Base-by-base conservation (phyloP, 2,797 vertebrate species). In the Periophthalmus magnuspinnatus region DNA sequence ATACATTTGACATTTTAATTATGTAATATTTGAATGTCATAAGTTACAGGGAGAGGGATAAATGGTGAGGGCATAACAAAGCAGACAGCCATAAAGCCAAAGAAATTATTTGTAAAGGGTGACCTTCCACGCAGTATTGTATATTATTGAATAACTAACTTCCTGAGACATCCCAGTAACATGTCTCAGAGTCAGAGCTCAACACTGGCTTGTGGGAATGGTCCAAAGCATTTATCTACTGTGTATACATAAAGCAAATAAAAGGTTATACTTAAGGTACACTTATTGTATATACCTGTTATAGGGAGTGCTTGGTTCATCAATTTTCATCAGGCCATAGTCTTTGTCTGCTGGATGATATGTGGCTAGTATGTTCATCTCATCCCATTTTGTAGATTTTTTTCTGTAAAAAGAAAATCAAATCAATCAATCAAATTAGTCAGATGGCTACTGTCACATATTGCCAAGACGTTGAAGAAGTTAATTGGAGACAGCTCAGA, bases 331-430 rank as follows among this genome's bases (percentile, higher is more conserved):
- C 84, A 98, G 86, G 54, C 97, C 97, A 36, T 99, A 99, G 87
- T 99, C 97, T 90, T 99, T 99, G 85, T 96, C 96, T 21, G 95
- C 91, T 45, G 97, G 97, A 85, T 99, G 97, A 84, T 99, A 99
- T 0, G 97, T 99, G 17, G 97, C 97, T 78, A 99, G 90, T 88
- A 99, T 99, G 87, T 99, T 99, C 97, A 99, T 99, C 89, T 99
- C 97, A 86, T 99, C 97, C 97, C 97, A 99, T 87, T 97, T 99
- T 87, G 97, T 96, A 0, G 95, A 97, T 79, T 99, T 99, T 89
- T 98, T 99, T 86, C 97, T 99, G 86, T 47, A 68, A 82, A 92
- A 92, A 11, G 0, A 45, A 62, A 60, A 24, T 2, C n/a, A n/a
- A n/a, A n/a, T n/a, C n/a, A n/a, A n/a, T n/a, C 9, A 21, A 41